Base-by-base conservation (phyloP, 2,888 invertebrate genomes). In the Villa cingulata region DNA sequence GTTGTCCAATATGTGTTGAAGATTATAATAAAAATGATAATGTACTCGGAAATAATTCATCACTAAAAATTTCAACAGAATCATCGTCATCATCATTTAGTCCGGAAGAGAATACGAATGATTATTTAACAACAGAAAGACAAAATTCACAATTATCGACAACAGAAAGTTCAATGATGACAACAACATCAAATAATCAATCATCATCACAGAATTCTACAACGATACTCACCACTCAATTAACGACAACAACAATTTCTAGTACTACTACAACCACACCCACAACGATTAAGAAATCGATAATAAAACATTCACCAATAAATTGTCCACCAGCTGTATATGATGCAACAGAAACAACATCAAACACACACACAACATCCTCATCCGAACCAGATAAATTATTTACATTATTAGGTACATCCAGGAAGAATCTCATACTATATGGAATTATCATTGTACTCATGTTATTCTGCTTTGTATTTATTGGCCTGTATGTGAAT, bases 401-500 rank as follows among this genome's bases (percentile, higher is more conserved):
- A 16, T 6, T 36, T 36, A 36, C n/a, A 2, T n/a, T 36, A n/a
- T n/a, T 36, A 36, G 16, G 16, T 36, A n/a, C 9, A 16, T 7
- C n/a, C 14, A 36, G 66, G 51, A 37, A 43, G 23, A 43, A 20
- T 27, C 37, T 46, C 36, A 50, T 51, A 18, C 48, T 57, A 19
- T 53, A 57, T 36, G 52, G 51, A 14, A 53, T 61, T 27, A 60
- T 62, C 20, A 58, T 53, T 17, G 51, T 56, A 17, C 49, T 59
- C 23, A 53, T 55, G 1, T 43, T 58, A 1, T 16, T 59, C 5
- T 53, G 57, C 15, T 48, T 53, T 2, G 16, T 48, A 3, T 48
- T 62, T 44, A 49, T 46, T n/a, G 51, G 51, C 37, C 58, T 60
- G 47, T 51, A 47, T 43, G 59, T 61, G 45, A 55, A 53, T 16